Base-by-base conservation (phyloP, 2,113 vertebrate genomes). In the Tauraco erythrolophus region DNA sequence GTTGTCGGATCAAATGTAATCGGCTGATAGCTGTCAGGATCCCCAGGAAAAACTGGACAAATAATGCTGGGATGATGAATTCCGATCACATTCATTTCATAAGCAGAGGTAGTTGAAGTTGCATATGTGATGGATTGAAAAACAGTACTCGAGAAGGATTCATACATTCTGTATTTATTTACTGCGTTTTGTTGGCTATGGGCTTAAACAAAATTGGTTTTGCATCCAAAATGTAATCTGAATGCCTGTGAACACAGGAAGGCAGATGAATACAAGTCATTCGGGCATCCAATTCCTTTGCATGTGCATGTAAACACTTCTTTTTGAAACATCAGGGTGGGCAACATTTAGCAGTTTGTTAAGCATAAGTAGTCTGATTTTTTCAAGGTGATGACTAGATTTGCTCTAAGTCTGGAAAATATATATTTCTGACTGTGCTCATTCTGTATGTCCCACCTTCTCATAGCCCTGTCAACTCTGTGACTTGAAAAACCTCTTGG, bases 161-260 rank as follows among this genome's bases (percentile, higher is more conserved):
- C 61, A 85, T 93, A 56, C 68, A 56, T 76, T 86, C 72, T 61
- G 68, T 93, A 64, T 92, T 96, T 95, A 93, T 92, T 96, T 92
- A 70, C 79, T 83, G 68, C 76, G 57, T 95, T 93, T 95, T 75
- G 61, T 94, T 96, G 86, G 58, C 89, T 92, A 19, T 57, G 43
- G 71, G 50, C 54, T 94, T 79, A 96, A 94, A 72, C 37, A 91
- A 85, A 91, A 92, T 83, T 78, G 84, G 57, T 85, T 94, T 94
- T 92, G 87, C 91, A 86, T 94, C 77, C 70, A 83, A 84, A 97
- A 88, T 95, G 84, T 70, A 91, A 81, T 92, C 74, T 89, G 71
- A 84, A 82, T 78, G 69, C 71, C 78, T 66, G 58, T 43, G 54
- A 96, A 82, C 39, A 82, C 61, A 93, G 72, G 89, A 56, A 89